phyloP scores from a whole-genome alignment of 2,113 vertebrate species.

The Corythornis vintsioides region DNA sequence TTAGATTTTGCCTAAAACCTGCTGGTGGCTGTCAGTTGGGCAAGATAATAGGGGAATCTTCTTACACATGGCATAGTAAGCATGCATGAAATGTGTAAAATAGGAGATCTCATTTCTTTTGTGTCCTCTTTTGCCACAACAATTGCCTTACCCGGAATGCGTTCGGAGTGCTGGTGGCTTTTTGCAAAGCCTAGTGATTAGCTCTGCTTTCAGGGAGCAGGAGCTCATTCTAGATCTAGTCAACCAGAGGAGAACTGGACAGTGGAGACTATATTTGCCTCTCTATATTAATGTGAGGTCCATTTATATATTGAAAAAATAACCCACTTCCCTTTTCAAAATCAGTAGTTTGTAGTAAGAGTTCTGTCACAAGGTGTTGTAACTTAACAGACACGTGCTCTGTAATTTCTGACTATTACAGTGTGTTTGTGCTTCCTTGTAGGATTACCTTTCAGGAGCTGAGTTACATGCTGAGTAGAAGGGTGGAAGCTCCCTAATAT shows the following conservation, averaged over 20 bases:
- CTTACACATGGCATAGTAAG: neutral
- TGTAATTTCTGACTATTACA: neutral
- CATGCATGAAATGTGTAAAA: fast-evolving
- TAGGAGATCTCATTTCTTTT: fast-evolving
- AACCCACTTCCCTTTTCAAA: neutral
- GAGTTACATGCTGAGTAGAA: neutral
- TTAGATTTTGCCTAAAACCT: neutral
- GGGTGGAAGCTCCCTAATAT: neutral
- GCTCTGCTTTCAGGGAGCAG: neutral
- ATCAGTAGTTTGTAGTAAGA: neutral
- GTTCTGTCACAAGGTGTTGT: neutral
- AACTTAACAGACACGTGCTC: neutral
- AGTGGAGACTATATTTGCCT: neutral
- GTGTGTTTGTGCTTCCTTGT: neutral
- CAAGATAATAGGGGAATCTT: neutral
- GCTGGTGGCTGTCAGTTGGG: neutral
- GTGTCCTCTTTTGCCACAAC: fast-evolving
- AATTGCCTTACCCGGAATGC: neutral
- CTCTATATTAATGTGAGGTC: neutral
- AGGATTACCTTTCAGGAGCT: conserved; percentile 53
- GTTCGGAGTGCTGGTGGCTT: neutral
- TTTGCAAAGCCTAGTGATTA: neutral
- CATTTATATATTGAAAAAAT: neutral
- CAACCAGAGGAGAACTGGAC: neutral
- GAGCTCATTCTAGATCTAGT: fast-evolving